Base-by-base conservation (phyloP, 2,888 invertebrate species). In the Aquatica leii region DNA sequence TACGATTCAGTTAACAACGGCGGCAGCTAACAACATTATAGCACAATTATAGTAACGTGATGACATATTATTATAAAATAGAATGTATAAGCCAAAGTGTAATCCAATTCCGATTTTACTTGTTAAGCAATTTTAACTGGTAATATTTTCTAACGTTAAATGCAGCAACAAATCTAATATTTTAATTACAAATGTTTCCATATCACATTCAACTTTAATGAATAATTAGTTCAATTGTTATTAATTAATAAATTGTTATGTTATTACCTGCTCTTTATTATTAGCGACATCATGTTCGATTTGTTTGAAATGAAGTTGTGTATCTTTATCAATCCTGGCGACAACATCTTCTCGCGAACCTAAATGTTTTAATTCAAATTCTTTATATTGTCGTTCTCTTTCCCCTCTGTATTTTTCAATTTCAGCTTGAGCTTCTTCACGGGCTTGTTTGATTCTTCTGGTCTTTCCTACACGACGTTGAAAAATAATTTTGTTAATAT, bases 401-500 rank as follows among this genome's bases (percentile, higher is more conserved):
- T 81, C 81, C 15, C 72, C 60, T 2, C 80, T 71, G 66, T 81
- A 81, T 34, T 74, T 75, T 69, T 81, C 81, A 48, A 81, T 79
- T 66, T 82, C 82, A 9, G 77, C 77, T 57, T 78, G 77, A 1
- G 82, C 81, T 67, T 82, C 80, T 49, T 81, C 81, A 21, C 80
- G 71, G 0, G 82, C 82, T 69, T 82, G 81, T 62, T 80, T 81
- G 43, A 81, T 80, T 37, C 82, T 71, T 60, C 71, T 76, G 9
- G 77, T 75, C 73, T 81, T 81, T 37, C 82, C 82, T 82, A 3
- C 3, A 31, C n/a, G 48, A 48, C 11, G 31, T 1, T 12, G 31
- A 21, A 11, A 14, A 20, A 14, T 14, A 14, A 14, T 31, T 12
- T 9, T 34, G 12, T 12, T 51, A 5, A 1, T 12, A 20, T 14